These are phyloP conservation scores for Agriopis aurantiaria DNA, from an alignment of 2,888 invertebrate species.

Conservation along the genomic window DNA sequence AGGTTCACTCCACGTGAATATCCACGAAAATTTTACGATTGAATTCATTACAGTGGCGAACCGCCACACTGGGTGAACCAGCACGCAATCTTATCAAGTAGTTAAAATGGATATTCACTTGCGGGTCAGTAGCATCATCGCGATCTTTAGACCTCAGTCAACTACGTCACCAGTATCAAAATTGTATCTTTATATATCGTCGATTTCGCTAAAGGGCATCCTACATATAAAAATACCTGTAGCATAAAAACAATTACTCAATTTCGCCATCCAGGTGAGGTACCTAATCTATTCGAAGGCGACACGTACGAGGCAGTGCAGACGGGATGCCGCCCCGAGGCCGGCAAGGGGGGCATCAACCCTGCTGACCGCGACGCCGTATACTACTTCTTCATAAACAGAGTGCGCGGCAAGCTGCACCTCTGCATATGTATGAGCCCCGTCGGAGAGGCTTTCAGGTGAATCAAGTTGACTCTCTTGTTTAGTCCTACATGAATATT, in stretches of 20 bases:
- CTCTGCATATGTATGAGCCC: conserved; percentile 96
- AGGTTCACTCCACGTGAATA: no score
- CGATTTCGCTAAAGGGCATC: no score
- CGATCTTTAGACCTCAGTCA: no score
- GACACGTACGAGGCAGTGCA: conserved; percentile 95
- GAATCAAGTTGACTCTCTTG: background rate
- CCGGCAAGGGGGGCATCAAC: conserved; percentile 89
- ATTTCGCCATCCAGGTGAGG: conserved; percentile 88
- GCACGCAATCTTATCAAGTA: no score
- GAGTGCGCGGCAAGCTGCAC: conserved; percentile 93
- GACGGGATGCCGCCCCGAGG: conserved; percentile 90
- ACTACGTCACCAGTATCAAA: no score
- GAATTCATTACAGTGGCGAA: no score
- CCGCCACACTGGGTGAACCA: no score
- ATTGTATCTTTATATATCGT: no score
- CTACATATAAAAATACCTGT: no score
- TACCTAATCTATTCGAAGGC: conserved; percentile 95
- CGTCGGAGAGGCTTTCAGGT: conserved; percentile 94
- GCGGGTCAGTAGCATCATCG: no score
- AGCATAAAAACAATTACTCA: background rate
- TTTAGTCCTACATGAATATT: background rate
- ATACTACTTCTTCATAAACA: conserved; percentile 94
- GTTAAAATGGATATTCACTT: no score
- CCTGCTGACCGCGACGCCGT: conserved; percentile 92
- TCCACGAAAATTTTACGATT: no score